These are phyloP conservation scores for Lutraria lutraria DNA, from an alignment of 2,888 invertebrate genomes.

Conservation along the genomic window DNA sequence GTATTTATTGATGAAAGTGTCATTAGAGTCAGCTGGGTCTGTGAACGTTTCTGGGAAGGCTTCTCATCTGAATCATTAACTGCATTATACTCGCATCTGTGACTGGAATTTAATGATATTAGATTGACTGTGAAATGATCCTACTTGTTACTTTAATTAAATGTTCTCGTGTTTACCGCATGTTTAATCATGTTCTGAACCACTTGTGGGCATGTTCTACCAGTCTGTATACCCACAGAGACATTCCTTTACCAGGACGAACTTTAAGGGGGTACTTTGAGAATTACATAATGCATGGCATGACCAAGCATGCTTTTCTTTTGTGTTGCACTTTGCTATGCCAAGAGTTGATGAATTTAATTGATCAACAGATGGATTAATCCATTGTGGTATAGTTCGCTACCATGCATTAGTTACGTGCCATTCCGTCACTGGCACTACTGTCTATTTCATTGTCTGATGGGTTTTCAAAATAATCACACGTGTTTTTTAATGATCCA, in stretches of 20 bases:
- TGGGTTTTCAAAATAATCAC: too few species aligned
- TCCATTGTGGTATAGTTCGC: neutral
- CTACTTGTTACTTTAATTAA: neutral
- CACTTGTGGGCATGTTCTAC: neutral
- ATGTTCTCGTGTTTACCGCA: neutral
- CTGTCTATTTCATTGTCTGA: too few species aligned
- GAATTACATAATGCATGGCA: neutral
- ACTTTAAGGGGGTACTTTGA: neutral
- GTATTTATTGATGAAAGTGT: neutral
- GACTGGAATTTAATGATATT: constrained; percentile 8
- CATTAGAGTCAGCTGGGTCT: neutral
- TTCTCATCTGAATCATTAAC: constrained; percentile 5
- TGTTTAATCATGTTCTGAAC: neutral
- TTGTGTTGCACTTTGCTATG: neutral
- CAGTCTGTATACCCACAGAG: neutral
- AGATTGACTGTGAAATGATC: neutral
- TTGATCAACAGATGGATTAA: neutral
- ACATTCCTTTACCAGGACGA: neutral
- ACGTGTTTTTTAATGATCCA: too few species aligned
- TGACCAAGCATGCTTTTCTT: neutral
- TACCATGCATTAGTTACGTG: neutral
- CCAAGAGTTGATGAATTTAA: neutral
- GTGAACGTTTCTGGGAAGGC: neutral
- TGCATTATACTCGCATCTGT: neutral
- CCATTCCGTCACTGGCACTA: neutral